Conservation (phyloP, 1,140 invertebrate genomes). For the Drosophila malerkotliana region DNA sequence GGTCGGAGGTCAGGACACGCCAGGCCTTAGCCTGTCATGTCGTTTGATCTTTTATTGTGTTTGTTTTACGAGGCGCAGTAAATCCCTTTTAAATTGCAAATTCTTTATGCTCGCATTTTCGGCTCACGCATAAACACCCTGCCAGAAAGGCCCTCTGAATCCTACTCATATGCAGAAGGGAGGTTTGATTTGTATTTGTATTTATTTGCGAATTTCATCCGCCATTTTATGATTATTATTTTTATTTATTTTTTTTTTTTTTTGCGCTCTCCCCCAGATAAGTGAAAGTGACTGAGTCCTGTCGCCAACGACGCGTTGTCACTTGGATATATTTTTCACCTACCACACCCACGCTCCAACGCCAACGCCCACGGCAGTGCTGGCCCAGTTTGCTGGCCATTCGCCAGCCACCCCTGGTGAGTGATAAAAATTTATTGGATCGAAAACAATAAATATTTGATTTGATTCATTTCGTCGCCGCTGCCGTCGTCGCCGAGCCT, state of each 20-base stretch:
- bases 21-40: conserved; percentile 67
- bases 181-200: conserved; percentile 52
- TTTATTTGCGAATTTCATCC: conserved; percentile 59
- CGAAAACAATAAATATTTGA: conserved; percentile 82
- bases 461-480: conserved; percentile 72
- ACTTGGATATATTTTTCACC: conserved; percentile 48
- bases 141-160: not conserved
- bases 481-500: not conserved
- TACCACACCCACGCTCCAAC: conserved; percentile 29
- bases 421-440: conserved; percentile 83
- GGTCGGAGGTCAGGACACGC: conserved; percentile 15
- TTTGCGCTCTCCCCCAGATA: conserved; percentile 4
- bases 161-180: conserved; percentile 29
- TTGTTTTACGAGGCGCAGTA: conserved; percentile 79
- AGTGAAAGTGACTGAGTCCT: conserved; percentile 61
- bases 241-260: conserved; percentile 18
- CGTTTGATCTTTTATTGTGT: conserved; percentile 82
- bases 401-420: conserved; percentile 50
- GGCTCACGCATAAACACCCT: conserved; percentile 42
- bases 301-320: conserved; percentile 32
- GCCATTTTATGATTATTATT: conserved; percentile 65
- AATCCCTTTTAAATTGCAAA: conserved; percentile 82
- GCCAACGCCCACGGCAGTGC: conserved; percentile 14
- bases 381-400: conserved; percentile 7
- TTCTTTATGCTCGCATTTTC: conserved; percentile 79